These are phyloP conservation scores for Anolis sagrei DNA, from an alignment of 2,113 vertebrate species.

Conservation along the genomic window DNA sequence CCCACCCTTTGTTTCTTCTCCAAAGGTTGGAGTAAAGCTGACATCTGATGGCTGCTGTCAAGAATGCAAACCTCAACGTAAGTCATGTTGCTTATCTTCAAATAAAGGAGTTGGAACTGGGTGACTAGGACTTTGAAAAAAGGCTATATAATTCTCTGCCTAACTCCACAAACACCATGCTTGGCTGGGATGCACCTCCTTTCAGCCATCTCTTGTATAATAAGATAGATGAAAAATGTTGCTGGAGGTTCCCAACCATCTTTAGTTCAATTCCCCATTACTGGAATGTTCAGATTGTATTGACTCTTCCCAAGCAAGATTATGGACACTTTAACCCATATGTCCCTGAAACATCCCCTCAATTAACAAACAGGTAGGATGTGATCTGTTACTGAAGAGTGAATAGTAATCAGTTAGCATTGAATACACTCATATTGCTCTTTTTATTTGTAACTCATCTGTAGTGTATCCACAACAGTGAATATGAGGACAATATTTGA, in stretches of 20 bases:
- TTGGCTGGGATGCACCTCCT: not conserved
- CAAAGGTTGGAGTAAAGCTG: conserved; percentile 50
- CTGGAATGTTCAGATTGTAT: not conserved
- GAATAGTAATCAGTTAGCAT: conserved; percentile 2
- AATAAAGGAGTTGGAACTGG: not conserved
- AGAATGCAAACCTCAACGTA: conserved; percentile 58
- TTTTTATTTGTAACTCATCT: not conserved
- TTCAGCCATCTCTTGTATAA: not conserved
- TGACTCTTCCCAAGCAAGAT: not conserved
- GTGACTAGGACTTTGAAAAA: not conserved
- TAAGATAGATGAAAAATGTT: not conserved
- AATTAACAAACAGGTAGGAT: not conserved
- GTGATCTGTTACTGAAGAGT: not conserved
- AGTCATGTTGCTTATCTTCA: conserved; percentile 36
- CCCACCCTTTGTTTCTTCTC: conserved; percentile 29
- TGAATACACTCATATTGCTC: not conserved
- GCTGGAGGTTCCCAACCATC: no score
- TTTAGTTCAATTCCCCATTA: conserved; percentile 2
- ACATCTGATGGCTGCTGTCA: conserved; percentile 66
- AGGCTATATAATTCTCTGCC: not conserved
- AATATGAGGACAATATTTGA: conserved; percentile 26
- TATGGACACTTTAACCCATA: not conserved
- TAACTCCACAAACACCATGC: not conserved
- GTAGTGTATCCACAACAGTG: not conserved
- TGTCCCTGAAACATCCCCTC: not conserved